Percentiles rank a stretch among this genome's conserved stretches.
Conservation (phyloP, 2,797 vertebrate genomes). For the Tangara arthus region DNA sequence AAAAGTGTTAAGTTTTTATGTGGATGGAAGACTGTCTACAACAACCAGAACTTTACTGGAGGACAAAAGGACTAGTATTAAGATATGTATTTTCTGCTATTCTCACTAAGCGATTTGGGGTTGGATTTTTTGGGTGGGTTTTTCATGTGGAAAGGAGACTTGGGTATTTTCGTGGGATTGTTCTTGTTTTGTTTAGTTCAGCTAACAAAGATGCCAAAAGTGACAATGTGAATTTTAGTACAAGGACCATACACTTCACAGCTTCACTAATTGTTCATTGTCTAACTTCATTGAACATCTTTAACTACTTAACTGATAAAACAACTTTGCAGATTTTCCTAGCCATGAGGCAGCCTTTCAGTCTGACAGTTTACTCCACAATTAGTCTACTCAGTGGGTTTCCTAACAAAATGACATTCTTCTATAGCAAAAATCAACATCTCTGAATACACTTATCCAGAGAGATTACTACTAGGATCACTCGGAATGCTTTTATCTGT, state of each 20-base stretch:
- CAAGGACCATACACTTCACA: background rate
- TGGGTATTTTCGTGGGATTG: background rate
- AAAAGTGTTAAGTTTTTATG: background rate
- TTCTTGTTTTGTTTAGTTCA: background rate
- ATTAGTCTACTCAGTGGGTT: background rate
- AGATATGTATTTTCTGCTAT: background rate
- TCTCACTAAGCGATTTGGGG: background rate
- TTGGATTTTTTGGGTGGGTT: fast-evolving
- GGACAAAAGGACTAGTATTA: background rate
- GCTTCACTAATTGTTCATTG: background rate
- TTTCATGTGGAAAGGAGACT: background rate
- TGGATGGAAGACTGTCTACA: background rate
- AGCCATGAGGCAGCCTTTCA: background rate
- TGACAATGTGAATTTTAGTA: background rate
- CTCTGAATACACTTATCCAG: background rate
- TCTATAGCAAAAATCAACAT: background rate
- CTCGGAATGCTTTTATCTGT: background rate
- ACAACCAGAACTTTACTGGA: background rate
- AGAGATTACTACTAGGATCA: background rate
- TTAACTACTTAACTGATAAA: background rate
- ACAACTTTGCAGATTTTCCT: background rate
- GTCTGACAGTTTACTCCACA: background rate
- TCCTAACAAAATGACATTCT: background rate
- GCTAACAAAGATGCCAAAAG: background rate
- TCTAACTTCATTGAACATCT: background rate